Evolutionary conservation across 30 jellyfish, hydroid and myxozoan genomes (phyloP).

Genomic region (Cassiopea xamachana): DNA sequence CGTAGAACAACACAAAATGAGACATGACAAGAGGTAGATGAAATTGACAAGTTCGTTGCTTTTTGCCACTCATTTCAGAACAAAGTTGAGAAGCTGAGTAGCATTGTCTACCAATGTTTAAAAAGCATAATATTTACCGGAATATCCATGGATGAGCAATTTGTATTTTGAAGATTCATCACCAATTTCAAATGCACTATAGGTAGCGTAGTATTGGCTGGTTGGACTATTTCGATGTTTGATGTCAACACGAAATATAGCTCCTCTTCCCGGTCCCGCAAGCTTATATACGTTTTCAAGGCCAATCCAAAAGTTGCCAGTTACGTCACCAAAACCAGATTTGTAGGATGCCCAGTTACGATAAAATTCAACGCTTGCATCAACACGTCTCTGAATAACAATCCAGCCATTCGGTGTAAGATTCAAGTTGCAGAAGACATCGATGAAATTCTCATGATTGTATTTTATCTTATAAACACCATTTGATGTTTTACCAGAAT

Average conservation of each 20-base stretch:
- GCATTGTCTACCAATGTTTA: neutral
- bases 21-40: too few relatives aligned
- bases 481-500: slow-evolving; percentile 46
- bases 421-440: slow-evolving; percentile 51
- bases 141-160: slow-evolving; percentile 28
- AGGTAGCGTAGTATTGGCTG: slow-evolving; percentile 30
- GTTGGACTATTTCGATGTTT: slow-evolving; percentile 43
- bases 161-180: slow-evolving; percentile 50
- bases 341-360: slow-evolving; percentile 60
- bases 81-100: too few relatives aligned
- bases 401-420: slow-evolving; percentile 50
- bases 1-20: too few relatives aligned
- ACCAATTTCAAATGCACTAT: slow-evolving; percentile 49
- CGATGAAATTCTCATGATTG: neutral
- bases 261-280: slow-evolving; percentile 57
- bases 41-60: too few relatives aligned
- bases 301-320: slow-evolving; percentile 58
- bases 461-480: slow-evolving; percentile 57
- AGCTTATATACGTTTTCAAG: slow-evolving; percentile 41
- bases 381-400: slow-evolving; percentile 39
- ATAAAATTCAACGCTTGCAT: slow-evolving; percentile 41
- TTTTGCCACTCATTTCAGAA: neutral
- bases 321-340: slow-evolving; percentile 34
- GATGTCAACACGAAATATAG: slow-evolving; percentile 43
- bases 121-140: slow-evolving; percentile 11